Conservation (phyloP, 2,888 invertebrate genomes). For the Aricia artaxerxes region DNA sequence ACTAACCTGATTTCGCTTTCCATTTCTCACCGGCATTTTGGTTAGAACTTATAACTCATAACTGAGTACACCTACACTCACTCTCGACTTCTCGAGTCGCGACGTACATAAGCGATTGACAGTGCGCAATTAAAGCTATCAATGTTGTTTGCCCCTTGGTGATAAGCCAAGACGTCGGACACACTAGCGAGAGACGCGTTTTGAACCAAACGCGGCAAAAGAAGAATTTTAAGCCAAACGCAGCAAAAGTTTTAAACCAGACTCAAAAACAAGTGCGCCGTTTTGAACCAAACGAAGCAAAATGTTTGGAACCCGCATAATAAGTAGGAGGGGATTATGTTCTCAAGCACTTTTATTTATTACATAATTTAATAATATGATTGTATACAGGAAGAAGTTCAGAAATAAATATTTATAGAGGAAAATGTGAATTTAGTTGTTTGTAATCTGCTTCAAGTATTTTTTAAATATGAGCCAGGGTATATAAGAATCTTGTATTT, state of each 20-base stretch:
- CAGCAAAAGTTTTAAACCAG: not conserved
- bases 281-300: not conserved
- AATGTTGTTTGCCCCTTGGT: conserved; percentile 46
- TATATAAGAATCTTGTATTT: too few species aligned
- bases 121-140: conserved; percentile 52
- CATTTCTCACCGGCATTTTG: conserved; percentile 34
- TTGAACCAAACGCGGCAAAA: not conserved
- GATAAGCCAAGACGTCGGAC: conserved; percentile 35
- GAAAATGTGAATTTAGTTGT: not conserved
- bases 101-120: conserved; percentile 40
- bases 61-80: not conserved
- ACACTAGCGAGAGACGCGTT: not conserved
- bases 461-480: not conserved
- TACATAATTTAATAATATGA: not conserved
- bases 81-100: not conserved
- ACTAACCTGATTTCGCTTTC: conserved; percentile 32
- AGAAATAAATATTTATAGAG: not conserved
- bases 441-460: not conserved
- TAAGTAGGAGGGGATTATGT: conserved; percentile 2
- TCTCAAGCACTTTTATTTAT: conserved; percentile 19
- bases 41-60: not conserved
- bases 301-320: conserved; percentile 8
- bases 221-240: not conserved
- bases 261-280: not conserved
- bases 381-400: not conserved